phyloP scores from a whole-genome alignment of 2,113 vertebrate genomes.

The Cyprinodon tularosa region DNA sequence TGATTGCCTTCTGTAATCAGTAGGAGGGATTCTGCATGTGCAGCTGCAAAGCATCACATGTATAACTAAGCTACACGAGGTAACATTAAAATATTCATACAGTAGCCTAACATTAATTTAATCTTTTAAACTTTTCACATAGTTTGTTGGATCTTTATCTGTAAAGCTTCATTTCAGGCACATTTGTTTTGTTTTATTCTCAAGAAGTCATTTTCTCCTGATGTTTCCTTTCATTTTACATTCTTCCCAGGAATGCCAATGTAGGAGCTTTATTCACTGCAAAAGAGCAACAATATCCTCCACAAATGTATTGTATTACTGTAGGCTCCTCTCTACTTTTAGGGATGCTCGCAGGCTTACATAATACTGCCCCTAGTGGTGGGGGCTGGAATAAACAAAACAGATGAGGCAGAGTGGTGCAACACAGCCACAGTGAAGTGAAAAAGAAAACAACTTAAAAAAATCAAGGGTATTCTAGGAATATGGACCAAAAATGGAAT shows the following conservation, averaged over 20 bases:
- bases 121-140: not conserved
- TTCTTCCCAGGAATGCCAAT: constrained; percentile 1
- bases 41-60: constrained; percentile 57
- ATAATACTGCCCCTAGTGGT: constrained; percentile 56
- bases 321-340: constrained; percentile 10
- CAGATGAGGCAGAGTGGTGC: constrained; percentile 10
- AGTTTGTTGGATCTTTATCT: constrained; percentile 1
- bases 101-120: not conserved
- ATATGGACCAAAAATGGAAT: not conserved
- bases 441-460: constrained; percentile 20
- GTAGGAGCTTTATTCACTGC: constrained; percentile 27
- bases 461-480: not conserved
- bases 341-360: constrained; percentile 9
- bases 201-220: constrained; percentile 9
- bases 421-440: not conserved
- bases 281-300: constrained; percentile 36
- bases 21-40: constrained; percentile 47
- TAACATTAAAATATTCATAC: constrained; percentile 29
- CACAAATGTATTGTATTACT: constrained; percentile 56
- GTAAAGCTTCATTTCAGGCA: not conserved
- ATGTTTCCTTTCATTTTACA: constrained; percentile 4
- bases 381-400: constrained; percentile 45
- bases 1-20: constrained; percentile 60
- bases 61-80: constrained; percentile 27
- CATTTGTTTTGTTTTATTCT: not conserved